Conservation (phyloP, 2,888 invertebrate species). For the Melanotus villosus region DNA sequence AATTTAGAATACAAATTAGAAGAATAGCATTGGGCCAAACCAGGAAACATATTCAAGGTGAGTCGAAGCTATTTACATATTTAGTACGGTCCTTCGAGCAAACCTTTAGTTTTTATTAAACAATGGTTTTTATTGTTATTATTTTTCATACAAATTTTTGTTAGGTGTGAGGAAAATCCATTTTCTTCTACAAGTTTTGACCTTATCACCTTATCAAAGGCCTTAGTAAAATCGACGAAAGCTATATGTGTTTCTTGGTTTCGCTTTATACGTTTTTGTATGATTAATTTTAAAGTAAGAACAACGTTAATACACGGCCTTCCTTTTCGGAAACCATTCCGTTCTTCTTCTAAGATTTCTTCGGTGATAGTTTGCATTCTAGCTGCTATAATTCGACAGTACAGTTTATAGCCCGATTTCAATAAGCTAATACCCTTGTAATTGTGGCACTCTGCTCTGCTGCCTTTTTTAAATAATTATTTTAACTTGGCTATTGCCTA, state of each 20-base stretch:
- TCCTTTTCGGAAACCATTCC: neutral
- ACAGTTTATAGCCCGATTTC: neutral
- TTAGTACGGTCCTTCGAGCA: too few relatives aligned
- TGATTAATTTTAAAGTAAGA: neutral
- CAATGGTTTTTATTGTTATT: too few relatives aligned
- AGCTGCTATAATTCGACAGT: neutral
- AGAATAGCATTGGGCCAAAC: too few relatives aligned
- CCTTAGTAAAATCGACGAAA: neutral
- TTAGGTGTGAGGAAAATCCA: neutral
- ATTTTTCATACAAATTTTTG: neutral
- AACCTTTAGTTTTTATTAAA: too few relatives aligned
- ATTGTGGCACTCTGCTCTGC: neutral
- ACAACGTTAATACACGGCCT: neutral
- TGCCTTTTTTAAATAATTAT: neutral
- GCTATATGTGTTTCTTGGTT: neutral
- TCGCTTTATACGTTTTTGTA: neutral
- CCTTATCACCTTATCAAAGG: neutral
- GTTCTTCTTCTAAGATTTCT: neutral
- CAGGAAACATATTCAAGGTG: too few relatives aligned
- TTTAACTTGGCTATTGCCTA: too few relatives aligned
- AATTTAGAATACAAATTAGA: too few relatives aligned
- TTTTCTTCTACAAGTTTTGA: conserved; percentile 1
- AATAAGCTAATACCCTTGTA: neutral
- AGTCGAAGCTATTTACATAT: too few relatives aligned
- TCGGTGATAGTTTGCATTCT: neutral